Evolutionary conservation across 2,888 invertebrate species (phyloP).

Genomic region (Drosophila monieri): DNA sequence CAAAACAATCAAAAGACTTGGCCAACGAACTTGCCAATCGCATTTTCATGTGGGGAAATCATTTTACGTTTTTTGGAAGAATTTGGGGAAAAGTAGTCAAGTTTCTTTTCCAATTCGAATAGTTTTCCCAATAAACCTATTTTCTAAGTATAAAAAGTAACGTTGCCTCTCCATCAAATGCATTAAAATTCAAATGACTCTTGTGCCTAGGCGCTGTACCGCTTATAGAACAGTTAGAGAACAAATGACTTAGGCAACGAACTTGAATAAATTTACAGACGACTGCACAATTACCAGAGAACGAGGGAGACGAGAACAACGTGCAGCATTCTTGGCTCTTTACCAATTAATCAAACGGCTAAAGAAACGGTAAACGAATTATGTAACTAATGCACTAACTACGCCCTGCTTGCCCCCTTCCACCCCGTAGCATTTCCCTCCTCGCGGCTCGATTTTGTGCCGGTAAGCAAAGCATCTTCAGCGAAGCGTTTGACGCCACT

Average conservation of each 20-base stretch:
- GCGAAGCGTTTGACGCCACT: slow-evolving; percentile 70
- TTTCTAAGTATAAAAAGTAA: not conserved
- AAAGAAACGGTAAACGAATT: slow-evolving; percentile 70
- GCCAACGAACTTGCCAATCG: slow-evolving; percentile 15
- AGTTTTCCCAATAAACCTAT: not conserved
- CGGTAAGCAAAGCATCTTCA: slow-evolving; percentile 37
- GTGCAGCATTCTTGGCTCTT: slow-evolving; percentile 34
- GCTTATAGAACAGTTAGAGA: slow-evolving; percentile 61
- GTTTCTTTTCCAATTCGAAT: not conserved
- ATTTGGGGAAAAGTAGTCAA: not conserved
- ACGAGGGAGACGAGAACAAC: slow-evolving; percentile 17
- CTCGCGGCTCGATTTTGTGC: not conserved
- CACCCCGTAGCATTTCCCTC: not conserved
- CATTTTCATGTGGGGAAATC: slow-evolving; percentile 14
- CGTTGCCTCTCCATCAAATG: not conserved
- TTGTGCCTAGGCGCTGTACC: slow-evolving; percentile 9
- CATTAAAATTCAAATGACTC: not conserved
- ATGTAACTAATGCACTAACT: slow-evolving; percentile 58
- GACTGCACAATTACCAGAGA: slow-evolving; percentile 59
- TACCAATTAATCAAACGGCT: slow-evolving; percentile 70
- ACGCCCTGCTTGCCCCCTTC: slow-evolving; percentile 25
- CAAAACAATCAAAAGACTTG: slow-evolving; percentile 31
- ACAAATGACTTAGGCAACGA: slow-evolving; percentile 51
- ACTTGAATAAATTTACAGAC: slow-evolving; percentile 68
- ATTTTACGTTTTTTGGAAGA: not conserved